Conservation (phyloP, 2,113 vertebrate genomes). For the Tetrao urogallus region DNA sequence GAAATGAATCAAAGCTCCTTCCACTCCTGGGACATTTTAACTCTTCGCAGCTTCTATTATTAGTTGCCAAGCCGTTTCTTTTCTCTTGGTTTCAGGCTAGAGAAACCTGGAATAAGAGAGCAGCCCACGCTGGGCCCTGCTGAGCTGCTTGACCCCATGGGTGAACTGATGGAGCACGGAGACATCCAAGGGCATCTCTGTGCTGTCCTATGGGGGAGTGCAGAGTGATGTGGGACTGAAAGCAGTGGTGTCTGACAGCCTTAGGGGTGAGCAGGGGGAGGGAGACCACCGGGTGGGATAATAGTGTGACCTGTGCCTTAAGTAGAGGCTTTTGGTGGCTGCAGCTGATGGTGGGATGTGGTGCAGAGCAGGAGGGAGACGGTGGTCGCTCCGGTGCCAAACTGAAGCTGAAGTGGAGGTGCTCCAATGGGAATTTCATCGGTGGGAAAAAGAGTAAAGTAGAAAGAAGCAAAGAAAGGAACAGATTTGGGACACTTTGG, state of each 20-base stretch:
- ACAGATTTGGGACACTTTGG: not conserved
- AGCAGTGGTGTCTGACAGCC: not conserved
- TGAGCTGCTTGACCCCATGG: not conserved
- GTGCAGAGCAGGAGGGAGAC: not conserved
- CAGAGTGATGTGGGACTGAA: not conserved
- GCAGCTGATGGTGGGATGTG: not conserved
- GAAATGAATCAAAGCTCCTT: conserved; percentile 52
- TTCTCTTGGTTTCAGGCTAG: not conserved
- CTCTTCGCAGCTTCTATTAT: not conserved
- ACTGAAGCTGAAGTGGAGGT: not conserved
- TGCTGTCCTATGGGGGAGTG: not conserved
- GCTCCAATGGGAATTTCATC: not conserved
- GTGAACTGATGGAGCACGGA: accelerated
- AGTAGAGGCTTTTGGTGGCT: not conserved
- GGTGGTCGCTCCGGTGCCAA: too few relatives aligned
- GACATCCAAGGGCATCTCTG: not conserved
- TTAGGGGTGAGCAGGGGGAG: not conserved
- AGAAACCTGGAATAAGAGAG: not conserved
- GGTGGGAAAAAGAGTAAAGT: not conserved
- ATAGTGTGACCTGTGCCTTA: not conserved
- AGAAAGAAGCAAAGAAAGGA: not conserved
- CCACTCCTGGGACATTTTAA: conserved; percentile 42
- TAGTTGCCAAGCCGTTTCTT: not conserved
- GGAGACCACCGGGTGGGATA: too few relatives aligned
- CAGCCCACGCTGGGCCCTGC: not conserved